Conservation (phyloP, 2,888 invertebrate species). For the Helleia helle region DNA sequence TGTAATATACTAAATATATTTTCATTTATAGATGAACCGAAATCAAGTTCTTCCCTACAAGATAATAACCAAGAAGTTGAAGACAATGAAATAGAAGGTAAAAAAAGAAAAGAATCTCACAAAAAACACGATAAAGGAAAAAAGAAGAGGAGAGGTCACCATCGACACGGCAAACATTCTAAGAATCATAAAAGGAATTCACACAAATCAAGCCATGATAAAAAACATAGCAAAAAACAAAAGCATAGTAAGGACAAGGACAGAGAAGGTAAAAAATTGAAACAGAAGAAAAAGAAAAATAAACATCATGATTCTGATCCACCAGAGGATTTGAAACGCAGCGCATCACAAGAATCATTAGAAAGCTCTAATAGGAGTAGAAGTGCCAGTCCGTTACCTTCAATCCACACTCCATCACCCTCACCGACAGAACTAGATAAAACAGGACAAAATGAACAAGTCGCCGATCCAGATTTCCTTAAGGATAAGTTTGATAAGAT, state of each 20-base stretch:
- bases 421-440: constrained; percentile 42
- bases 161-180: constrained; percentile 64
- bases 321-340: constrained; percentile 31
- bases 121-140: constrained; percentile 55
- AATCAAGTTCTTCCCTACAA: constrained; percentile 37
- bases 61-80: constrained; percentile 27
- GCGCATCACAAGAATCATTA: constrained; percentile 43
- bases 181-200: constrained; percentile 53
- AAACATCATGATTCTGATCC: constrained; percentile 42
- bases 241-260: constrained; percentile 53
- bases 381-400: constrained; percentile 61
- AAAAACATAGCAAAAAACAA: constrained; percentile 46
- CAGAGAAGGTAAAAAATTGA: constrained; percentile 62
- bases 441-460: constrained; percentile 28
- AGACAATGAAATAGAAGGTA: constrained; percentile 25
- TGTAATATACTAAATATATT: neutral
- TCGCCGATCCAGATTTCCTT: constrained; percentile 49
- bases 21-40: constrained; percentile 41
- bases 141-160: constrained; percentile 61
- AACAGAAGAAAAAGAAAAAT: constrained; percentile 61
- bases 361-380: constrained; percentile 58
- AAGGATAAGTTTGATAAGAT: constrained; percentile 77
- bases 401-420: constrained; percentile 57
- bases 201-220: constrained; percentile 42
- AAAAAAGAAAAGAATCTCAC: constrained; percentile 53